Base-by-base conservation (phyloP, 2,888 invertebrate genomes). In the Pantelozetes paolii region DNA sequence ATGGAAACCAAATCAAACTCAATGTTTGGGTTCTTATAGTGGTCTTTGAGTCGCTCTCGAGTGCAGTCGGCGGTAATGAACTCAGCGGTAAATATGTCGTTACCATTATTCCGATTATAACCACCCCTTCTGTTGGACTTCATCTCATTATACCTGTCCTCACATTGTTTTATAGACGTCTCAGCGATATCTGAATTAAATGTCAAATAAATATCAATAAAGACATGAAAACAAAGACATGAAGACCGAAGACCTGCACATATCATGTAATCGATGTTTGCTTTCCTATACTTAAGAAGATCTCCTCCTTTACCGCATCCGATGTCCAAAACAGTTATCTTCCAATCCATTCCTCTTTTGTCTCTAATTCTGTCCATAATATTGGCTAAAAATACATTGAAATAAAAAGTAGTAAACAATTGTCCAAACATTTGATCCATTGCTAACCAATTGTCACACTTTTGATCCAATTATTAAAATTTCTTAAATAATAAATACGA, bases 281-380 rank as follows among this genome's bases (percentile, higher is more conserved):
- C 90, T 81, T 91, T 93, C 76, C 88, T 81, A 82, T 98, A 99
- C 83, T 99, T 99, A n/a, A 91, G 85, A 45, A 99, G 85, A 83
- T 99, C 99, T 1, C 99, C 99, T 26, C 99, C 99, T 85, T 99
- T 99, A 0, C 99, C 99, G 82, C 96, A 96, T 79, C 96, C 94
- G 86, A 99, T 89, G 82, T 99, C 99, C 72, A 97, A 84, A 0
- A 94, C 92, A 75, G 87, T 42, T 18, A 72, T 2, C 13, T 20
- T n/a, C 1, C 18, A 11, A 6, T 59, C 36, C 13, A 72, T 50
- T 9, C 86, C 85, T n/a, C 89, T 89, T 77, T 88, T 85, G 15
- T 87, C 79, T 87, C 88, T 3, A 80, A 83, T 77, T 86, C 86
- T 80, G 86, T 88, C 64, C 88, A 86, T 82, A 87, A 88, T 77